These are phyloP conservation scores for Caenorhabditis sp. DNA, from an alignment of 2,888 invertebrate genomes.

Conservation along the genomic window DNA sequence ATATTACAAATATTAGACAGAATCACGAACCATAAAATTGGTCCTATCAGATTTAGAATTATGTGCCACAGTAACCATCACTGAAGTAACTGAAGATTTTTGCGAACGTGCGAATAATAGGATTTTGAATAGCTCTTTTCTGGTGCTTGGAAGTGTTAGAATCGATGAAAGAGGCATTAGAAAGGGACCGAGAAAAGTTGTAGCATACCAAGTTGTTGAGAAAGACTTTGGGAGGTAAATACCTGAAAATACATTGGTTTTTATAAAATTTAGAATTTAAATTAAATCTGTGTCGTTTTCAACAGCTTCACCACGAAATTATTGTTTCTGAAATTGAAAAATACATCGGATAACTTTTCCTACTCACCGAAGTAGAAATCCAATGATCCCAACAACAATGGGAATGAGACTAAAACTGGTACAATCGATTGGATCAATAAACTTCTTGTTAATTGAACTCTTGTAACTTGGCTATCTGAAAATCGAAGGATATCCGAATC, in stretches of 20 bases:
- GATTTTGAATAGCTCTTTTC: slow-evolving; percentile 10
- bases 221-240: slow-evolving; percentile 25
- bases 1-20: slow-evolving; percentile 11
- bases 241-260: slow-evolving; percentile 12
- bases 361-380: slow-evolving; percentile 34
- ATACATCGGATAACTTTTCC: too few species aligned
- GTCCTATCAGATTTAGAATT: slow-evolving; percentile 12
- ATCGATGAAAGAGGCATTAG: slow-evolving; percentile 36
- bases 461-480: slow-evolving; percentile 26
- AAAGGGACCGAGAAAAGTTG: slow-evolving; percentile 35
- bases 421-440: slow-evolving; percentile 28
- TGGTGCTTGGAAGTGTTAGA: slow-evolving; percentile 20
- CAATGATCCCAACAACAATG: slow-evolving; percentile 26
- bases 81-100: neutral
- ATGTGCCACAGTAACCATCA: slow-evolving; percentile 9
- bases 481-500: too few species aligned
- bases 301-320: too few species aligned
- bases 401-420: slow-evolving; percentile 33
- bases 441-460: slow-evolving; percentile 33
- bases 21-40: slow-evolving; percentile 21
- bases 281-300: neutral
- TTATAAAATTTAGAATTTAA: too few species aligned
- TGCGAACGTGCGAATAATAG: neutral
- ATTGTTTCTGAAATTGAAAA: too few species aligned
- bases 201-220: slow-evolving; percentile 34